Base-by-base conservation (phyloP, 2,797 vertebrate genomes). In the Schizothorax lantsangensis region DNA sequence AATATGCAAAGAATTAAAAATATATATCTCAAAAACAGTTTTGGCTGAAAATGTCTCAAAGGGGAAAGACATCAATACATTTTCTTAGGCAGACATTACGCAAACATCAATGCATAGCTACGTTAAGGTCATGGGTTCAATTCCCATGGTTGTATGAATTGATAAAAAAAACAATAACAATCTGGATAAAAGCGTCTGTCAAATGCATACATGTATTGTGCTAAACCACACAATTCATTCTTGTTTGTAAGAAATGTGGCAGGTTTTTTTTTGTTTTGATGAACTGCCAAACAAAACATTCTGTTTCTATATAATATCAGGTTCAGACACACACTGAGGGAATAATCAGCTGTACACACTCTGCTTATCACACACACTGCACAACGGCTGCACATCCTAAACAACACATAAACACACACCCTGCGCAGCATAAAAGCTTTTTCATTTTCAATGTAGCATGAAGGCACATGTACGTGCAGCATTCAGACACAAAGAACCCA, bases 311-410 rank as follows among this genome's bases (percentile, higher is more conserved):
- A 33, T 68, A 59, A 43, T 79, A 85, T 85, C 36, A 71, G 64
- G 15, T n/a, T 79, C 54, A 43, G 64, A 85, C 75, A 71, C 84
- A 79, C 74, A 79, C 11, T 33, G 1, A 68, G 11, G 11, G 17
- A 79, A 85, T 79, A 79, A 85, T 85, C 75, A 36, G 75, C 84
- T 79, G 64, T 85, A 85, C 84, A 84, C 83, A 59, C 75, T 59
- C 84, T 38, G 59, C 54, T 86, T 81, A 81, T 86, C 84, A 81
- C 77, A 71, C 40, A 78, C 23, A 69, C 1, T 59, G 17, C 15
- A 59, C 38, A 86, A 86, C 84, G 78, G 78, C 84, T 11, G 64
- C 52, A 71, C n/a, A 57, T 40, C 36, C 33, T 43, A 26, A 15
- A 73, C 52, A 73, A 78, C 72, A 83, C 78, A 84, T 78, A 78